These are phyloP conservation scores for Eptesicus fuscus DNA, from an alignment of 2,113 vertebrate species.

Conservation along the genomic window DNA sequence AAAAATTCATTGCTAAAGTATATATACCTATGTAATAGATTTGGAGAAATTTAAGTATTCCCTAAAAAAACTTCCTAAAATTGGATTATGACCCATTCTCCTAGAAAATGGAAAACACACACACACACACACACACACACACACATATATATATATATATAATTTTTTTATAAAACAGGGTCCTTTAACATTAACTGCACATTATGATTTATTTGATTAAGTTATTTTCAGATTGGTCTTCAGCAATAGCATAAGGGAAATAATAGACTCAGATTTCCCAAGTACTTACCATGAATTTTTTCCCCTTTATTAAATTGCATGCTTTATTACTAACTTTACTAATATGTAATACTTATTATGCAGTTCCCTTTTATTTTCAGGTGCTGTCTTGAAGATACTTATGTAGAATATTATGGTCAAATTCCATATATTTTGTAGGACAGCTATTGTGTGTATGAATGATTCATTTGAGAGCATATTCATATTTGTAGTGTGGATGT, in stretches of 20 bases:
- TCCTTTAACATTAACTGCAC: background rate
- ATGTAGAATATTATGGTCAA: background rate
- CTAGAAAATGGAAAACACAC: no score
- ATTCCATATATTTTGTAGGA: background rate
- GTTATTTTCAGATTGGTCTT: conserved; percentile 26
- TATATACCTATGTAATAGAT: background rate
- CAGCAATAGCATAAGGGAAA: background rate
- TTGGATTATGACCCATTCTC: background rate
- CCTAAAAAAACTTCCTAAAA: conserved; percentile 15
- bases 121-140: no score
- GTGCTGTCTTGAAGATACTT: background rate
- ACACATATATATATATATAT: no score
- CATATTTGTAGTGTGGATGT: background rate
- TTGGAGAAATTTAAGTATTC: conserved; percentile 25
- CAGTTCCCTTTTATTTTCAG: background rate
- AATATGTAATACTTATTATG: background rate
- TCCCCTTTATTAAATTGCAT: background rate
- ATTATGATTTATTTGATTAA: background rate
- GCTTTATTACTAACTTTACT: background rate
- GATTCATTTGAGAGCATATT: background rate
- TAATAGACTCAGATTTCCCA: background rate
- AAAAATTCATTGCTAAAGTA: background rate
- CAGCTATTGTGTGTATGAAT: background rate
- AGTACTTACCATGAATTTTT: background rate
- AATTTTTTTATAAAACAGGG: background rate